Evolutionary conservation across 2,113 vertebrate genomes (phyloP).

Genomic region (Telmatochromis brichardi): DNA sequence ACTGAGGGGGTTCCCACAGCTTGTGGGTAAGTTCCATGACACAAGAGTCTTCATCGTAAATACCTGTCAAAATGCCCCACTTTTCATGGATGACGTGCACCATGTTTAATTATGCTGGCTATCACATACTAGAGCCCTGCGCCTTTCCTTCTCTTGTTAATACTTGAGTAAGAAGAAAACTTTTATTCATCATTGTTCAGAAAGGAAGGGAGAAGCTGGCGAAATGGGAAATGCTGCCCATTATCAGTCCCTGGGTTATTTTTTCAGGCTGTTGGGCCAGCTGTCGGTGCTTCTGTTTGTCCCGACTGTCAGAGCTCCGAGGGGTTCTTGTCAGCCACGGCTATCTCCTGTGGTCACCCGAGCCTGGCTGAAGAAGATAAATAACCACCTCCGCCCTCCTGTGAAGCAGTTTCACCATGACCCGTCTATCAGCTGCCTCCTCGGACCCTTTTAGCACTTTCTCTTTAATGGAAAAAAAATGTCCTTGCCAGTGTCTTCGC

Average conservation of each 20-base stretch:
- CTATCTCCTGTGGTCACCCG: not conserved
- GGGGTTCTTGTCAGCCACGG: not conserved
- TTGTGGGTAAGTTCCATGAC: not conserved
- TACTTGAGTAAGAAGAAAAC: not conserved
- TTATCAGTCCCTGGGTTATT: not conserved
- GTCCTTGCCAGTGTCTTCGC: slow-evolving; percentile 24
- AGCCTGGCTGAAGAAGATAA: slow-evolving; percentile 12
- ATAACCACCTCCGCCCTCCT: slow-evolving; percentile 3
- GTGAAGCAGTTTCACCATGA: slow-evolving; percentile 6
- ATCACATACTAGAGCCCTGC: not conserved
- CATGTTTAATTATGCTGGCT: not conserved
- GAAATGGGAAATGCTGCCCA: not conserved
- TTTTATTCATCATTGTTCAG: not conserved
- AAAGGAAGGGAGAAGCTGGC: not conserved
- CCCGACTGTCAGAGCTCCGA: slow-evolving; percentile 12
- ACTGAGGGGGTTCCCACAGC: not conserved
- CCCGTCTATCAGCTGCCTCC: slow-evolving; percentile 8
- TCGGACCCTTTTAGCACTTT: slow-evolving; percentile 7
- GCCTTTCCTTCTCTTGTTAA: not conserved
- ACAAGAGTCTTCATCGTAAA: not conserved
- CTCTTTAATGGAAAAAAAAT: slow-evolving; percentile 41
- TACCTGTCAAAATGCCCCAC: not conserved
- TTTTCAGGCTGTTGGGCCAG: not conserved
- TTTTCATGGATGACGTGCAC: not conserved
- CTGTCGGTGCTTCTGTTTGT: not conserved